Evolutionary conservation across 2,888 invertebrate genomes (phyloP).

Genomic region (Cataglyphis cursor): DNA sequence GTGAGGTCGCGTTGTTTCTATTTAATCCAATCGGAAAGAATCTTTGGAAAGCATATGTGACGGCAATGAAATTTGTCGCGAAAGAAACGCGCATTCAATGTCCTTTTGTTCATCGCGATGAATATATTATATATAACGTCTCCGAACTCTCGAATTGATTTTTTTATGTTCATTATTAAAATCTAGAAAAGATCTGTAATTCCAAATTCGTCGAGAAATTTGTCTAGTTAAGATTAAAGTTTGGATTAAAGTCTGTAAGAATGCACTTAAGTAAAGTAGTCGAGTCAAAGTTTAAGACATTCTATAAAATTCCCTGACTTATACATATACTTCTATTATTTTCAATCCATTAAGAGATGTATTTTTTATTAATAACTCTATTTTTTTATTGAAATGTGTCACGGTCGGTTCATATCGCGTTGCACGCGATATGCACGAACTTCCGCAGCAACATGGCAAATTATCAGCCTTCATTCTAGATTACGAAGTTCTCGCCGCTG

Average conservation of each 20-base stretch:
- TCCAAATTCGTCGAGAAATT: not conserved
- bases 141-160: not conserved
- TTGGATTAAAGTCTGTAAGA: not conserved
- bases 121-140: not conserved
- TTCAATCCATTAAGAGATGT: not conserved
- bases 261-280: not conserved
- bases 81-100: conserved; percentile 8
- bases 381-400: not conserved
- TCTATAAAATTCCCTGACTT: not conserved
- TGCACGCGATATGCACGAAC: not conserved
- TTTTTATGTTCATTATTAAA: not conserved
- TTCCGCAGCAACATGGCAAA: conserved; percentile 18
- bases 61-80: not conserved
- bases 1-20: conserved; percentile 40
- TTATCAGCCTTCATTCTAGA: conserved; percentile 37
- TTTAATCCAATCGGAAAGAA: not conserved
- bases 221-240: not conserved
- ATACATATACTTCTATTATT: not conserved
- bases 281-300: not conserved
- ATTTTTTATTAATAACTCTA: not conserved
- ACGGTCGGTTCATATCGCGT: not conserved
- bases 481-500: conserved; percentile 41
- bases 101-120: not conserved
- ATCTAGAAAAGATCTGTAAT: not conserved
- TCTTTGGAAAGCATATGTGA: not conserved